These are phyloP conservation scores for Nesospiza acunhae DNA, from an alignment of 2,113 vertebrate species.

Conservation along the genomic window DNA sequence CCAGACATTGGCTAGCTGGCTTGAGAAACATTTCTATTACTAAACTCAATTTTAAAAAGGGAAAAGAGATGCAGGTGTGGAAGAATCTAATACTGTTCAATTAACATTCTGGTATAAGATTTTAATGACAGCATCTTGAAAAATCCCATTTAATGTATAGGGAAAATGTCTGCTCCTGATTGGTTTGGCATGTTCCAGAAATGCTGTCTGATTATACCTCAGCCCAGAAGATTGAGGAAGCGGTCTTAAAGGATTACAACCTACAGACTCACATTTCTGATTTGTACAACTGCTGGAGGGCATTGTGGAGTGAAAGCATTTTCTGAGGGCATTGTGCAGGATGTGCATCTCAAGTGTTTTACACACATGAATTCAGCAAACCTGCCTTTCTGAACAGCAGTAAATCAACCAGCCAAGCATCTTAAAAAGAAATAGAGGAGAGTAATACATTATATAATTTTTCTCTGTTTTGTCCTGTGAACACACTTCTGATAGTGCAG, in stretches of 20 bases:
- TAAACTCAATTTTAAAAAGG: slow-evolving; percentile 26
- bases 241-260: slow-evolving; percentile 10
- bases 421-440: background rate
- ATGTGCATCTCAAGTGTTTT: background rate
- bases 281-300: background rate
- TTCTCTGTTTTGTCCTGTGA: background rate
- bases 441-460: background rate
- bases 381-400: background rate
- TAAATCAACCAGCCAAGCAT: slow-evolving; percentile 19
- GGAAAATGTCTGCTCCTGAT: background rate
- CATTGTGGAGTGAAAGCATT: background rate
- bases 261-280: background rate
- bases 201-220: background rate
- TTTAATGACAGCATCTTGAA: background rate
- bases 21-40: slow-evolving; percentile 19
- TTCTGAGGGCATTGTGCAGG: background rate
- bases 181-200: background rate
- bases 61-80: background rate
- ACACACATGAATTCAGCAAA: background rate
- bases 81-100: background rate
- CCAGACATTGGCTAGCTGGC: background rate
- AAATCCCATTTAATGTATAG: background rate
- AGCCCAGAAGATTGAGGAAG: background rate
- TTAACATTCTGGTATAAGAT: slow-evolving; percentile 11
- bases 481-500: background rate